phyloP scores from a whole-genome alignment of 23 tunicate species.

The Diplosoma virens region DNA sequence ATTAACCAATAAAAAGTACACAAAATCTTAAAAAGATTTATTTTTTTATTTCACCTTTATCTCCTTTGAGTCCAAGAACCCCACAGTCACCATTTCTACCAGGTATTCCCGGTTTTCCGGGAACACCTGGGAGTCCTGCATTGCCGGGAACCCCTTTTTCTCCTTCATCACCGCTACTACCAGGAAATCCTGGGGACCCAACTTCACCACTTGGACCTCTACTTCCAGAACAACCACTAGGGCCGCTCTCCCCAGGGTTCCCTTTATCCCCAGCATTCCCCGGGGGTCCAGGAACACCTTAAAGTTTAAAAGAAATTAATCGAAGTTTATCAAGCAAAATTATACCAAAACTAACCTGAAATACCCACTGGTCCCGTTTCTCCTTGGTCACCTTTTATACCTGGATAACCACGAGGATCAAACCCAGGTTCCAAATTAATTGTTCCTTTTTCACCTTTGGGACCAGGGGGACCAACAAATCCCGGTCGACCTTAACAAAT shows the following conservation, averaged over 20 bases:
- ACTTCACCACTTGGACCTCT: slow-evolving; percentile 14
- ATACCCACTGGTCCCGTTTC: slow-evolving; percentile 8
- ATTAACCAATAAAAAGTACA: too few species aligned
- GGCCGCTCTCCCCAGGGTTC: too few species aligned
- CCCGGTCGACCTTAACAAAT: slow-evolving; percentile 1
- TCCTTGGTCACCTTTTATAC: slow-evolving; percentile 24
- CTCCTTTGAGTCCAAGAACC: slow-evolving; percentile 36
- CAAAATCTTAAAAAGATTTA: too few species aligned
- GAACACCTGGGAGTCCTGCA: slow-evolving; percentile 18
- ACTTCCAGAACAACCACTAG: background rate
- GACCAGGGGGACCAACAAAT: background rate
- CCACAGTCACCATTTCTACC: slow-evolving; percentile 59
- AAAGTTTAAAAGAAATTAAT: background rate
- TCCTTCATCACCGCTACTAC: slow-evolving; percentile 14
- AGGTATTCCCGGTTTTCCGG: slow-evolving; percentile 44
- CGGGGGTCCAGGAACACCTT: background rate
- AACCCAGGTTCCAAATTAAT: background rate
- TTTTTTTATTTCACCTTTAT: slow-evolving; percentile 25
- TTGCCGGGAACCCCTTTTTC: slow-evolving; percentile 25
- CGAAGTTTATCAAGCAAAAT: background rate
- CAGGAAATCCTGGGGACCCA: slow-evolving; percentile 16
- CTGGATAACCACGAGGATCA: background rate
- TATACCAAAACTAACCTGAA: too few species aligned
- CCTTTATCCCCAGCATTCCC: too few species aligned
- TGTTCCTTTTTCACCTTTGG: slow-evolving; percentile 28